Conservation (phyloP, 2,797 vertebrate species). For the Lacerta bilineata region DNA sequence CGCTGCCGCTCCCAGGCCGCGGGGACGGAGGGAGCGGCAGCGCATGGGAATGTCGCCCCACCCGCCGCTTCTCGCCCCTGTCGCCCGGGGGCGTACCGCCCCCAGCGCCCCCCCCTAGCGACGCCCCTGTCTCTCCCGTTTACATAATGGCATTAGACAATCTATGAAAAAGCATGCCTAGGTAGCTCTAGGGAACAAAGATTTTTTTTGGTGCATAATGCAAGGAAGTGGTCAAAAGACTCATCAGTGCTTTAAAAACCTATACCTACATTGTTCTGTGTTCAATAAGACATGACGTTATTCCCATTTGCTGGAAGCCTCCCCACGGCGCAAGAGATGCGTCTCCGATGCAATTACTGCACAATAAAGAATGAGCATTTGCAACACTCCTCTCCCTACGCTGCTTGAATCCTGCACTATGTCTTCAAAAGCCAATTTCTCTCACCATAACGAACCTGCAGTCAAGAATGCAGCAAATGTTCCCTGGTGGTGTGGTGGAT, state of each 20-base stretch:
- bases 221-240: not conserved
- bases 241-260: not conserved
- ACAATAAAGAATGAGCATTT: not conserved
- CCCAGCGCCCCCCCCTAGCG: too few species aligned
- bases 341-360: not conserved
- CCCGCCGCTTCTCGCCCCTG: too few species aligned
- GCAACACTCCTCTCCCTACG: not conserved
- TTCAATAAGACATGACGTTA: not conserved
- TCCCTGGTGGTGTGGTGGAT: too few species aligned
- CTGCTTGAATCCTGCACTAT: rapidly evolving
- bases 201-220: not conserved
- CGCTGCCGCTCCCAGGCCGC: too few species aligned
- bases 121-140: not conserved
- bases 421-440: not conserved
- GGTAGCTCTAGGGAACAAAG: slow-evolving; percentile 6
- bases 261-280: not conserved
- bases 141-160: slow-evolving; percentile 1
- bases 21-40: too few species aligned
- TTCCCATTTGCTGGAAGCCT: too few species aligned
- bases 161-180: not conserved
- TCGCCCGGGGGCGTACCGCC: too few species aligned
- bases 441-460: too few species aligned
- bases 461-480: too few species aligned
- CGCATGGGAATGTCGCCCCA: too few species aligned
- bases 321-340: slow-evolving; percentile 10